Base-by-base conservation (phyloP, 2,797 vertebrate genomes). In the Clarias laeviceps region DNA sequence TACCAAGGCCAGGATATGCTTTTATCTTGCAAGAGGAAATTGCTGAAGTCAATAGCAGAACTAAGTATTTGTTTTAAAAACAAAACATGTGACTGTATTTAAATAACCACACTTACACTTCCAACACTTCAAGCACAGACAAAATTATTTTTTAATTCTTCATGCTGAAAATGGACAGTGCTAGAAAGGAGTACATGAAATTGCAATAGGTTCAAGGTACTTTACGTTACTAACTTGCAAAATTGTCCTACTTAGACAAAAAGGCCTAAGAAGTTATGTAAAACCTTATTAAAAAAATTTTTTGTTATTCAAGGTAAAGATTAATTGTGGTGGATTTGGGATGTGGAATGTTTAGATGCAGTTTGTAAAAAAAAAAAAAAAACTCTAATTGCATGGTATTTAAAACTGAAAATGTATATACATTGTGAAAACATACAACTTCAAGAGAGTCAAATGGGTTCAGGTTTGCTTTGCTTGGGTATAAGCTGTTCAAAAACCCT, bases 111-210 rank as follows among this genome's bases (percentile, higher is more conserved):
- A 72, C 85, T 32, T 14, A 34, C 34, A 78, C 24, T 4, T 77
- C 56, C 29, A 66, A 32, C 40, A 24, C 24, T 32, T 78, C 11
- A 40, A 57, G 17, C 81, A 83, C 80, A 79, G 66, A 83, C 74
- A 83, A 83, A 86, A 83, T 64, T 29, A 62, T 70, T 40, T 54
- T 85, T 73, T 82, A 62, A 82, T 87, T 87, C 11, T 40, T 82
- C 73, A 85, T 80, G 73, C 74, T 77, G 72, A 40, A 74, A 82
- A 65, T 70, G 37, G 65, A 81, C 64, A 22, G 62, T 77, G 54
- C 37, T 82, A 70, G 57, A 82, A 84, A 29, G n/a, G 76, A 80
- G 66, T 73, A 81, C 68, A 83, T 83, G 20, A 80, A 64, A 83
- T 80, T 81, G 64, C 59, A 66, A 84, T 80, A 64, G 20, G 69